These are phyloP conservation scores for Apamea epomidion DNA, from an alignment of 2,888 invertebrate species.

Conservation along the genomic window DNA sequence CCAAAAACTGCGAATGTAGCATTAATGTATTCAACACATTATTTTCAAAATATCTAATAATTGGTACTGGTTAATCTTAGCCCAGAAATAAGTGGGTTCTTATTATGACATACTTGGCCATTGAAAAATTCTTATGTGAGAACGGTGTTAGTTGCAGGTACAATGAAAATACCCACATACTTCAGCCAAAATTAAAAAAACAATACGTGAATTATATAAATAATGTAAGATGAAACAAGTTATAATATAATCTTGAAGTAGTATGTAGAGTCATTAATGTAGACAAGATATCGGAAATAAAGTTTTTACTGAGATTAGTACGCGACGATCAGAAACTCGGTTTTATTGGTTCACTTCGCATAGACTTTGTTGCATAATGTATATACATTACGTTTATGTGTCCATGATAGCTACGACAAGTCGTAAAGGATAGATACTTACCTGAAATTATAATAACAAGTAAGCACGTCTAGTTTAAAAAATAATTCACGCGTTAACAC, in stretches of 20 bases:
- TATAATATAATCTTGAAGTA: conserved; percentile 11
- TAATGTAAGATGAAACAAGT: conserved; percentile 13
- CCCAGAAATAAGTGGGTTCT: not conserved
- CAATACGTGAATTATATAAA: conserved; percentile 29
- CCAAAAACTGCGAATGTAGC: not conserved
- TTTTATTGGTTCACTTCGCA: conserved; percentile 70
- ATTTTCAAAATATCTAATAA: not conserved
- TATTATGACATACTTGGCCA: conserved; percentile 23
- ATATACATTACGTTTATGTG: conserved; percentile 9
- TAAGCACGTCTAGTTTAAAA: not conserved
- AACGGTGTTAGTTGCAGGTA: conserved; percentile 33
- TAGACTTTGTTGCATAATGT: conserved; percentile 70
- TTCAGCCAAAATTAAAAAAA: conserved; percentile 28
- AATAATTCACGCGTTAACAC: conserved; percentile 35
- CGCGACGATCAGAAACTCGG: conserved; percentile 55
- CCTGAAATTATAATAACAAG: conserved; percentile 4
- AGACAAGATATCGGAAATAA: conserved; percentile 59
- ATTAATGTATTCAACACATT: not conserved
- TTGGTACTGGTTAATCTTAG: not conserved
- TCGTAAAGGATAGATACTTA: conserved; percentile 1
- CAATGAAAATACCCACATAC: conserved; percentile 28
- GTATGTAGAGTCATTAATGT: conserved; percentile 21
- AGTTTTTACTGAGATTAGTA: conserved; percentile 62
- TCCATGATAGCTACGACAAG: not conserved
- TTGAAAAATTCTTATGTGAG: conserved; percentile 34